A percentile compares a stretch with the other conserved stretches of the same genome.
phyloP scores from a whole-genome alignment of 2,888 invertebrate genomes.

The Xylota sylvarum region DNA sequence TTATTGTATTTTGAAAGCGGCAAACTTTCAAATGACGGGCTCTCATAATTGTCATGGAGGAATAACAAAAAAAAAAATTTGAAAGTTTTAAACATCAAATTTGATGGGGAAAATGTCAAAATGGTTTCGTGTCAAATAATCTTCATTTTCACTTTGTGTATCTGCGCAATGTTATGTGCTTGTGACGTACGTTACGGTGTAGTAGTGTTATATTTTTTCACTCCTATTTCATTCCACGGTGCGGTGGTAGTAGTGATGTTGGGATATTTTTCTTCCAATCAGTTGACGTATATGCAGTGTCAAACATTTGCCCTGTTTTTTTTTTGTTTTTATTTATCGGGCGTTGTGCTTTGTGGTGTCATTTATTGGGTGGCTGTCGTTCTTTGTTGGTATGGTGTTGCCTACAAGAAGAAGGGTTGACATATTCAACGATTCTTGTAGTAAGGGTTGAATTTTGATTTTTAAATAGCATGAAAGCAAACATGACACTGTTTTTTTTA shows the following conservation, averaged over 20 bases:
- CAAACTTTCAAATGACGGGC: constrained; percentile 64
- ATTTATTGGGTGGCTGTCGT: constrained; percentile 20
- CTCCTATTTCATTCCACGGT: constrained; percentile 9
- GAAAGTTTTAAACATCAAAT: constrained; percentile 76
- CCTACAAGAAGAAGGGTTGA: not conserved
- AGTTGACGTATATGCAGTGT: constrained; percentile 33
- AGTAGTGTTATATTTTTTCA: constrained; percentile 19
- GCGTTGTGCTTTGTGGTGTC: not conserved
- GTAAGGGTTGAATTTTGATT: no score
- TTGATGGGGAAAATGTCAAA: constrained; percentile 77
- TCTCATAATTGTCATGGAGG: constrained; percentile 71
- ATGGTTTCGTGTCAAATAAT: constrained; percentile 77
- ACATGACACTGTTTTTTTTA: no score
- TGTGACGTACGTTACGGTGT: constrained; percentile 39
- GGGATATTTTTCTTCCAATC: constrained; percentile 28
- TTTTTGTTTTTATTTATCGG: constrained; percentile 52
- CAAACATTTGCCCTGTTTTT: constrained; percentile 22
- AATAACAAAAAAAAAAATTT: constrained; percentile 71
- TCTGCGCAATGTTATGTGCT: constrained; percentile 49
- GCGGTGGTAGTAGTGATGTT: constrained; percentile 28
- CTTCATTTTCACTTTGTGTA: constrained; percentile 65
- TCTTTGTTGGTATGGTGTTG: constrained; percentile 22
- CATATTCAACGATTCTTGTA: no score
- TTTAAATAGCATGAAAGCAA: no score
- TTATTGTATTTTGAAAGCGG: constrained; percentile 66